phyloP scores from a whole-genome alignment of 1,140 invertebrate species.

The Harpegnathos saltator region DNA sequence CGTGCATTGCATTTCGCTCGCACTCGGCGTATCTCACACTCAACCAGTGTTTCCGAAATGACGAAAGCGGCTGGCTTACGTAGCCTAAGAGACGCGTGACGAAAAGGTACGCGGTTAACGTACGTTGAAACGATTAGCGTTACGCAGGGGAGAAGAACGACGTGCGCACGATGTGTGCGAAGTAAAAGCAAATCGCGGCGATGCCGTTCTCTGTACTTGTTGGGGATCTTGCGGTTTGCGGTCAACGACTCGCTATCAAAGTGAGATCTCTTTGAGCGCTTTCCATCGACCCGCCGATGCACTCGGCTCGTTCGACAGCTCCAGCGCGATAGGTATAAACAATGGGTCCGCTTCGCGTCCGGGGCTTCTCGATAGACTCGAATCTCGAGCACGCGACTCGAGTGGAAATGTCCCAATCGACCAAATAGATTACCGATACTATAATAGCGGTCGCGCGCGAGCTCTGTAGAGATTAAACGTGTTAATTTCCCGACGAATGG shows the following conservation, averaged over 20 bases:
- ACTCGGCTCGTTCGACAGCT: conserved; percentile 27
- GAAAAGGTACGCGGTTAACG: not conserved
- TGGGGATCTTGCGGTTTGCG: conserved; percentile 57
- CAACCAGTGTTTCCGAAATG: too few species aligned
- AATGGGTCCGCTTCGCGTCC: conserved; percentile 37
- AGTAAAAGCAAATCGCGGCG: conserved; percentile 4
- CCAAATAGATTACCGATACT: conserved; percentile 64
- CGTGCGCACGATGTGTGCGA: not conserved
- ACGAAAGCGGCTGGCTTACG: too few species aligned
- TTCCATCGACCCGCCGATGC: conserved; percentile 48
- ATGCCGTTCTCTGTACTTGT: not conserved
- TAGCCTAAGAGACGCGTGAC: not conserved
- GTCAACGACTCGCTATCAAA: conserved; percentile 62
- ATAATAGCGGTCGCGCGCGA: conserved; percentile 48
- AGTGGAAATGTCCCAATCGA: conserved; percentile 57
- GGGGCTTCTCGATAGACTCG: conserved; percentile 47
- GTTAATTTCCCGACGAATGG: conserved; percentile 51
- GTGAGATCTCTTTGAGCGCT: conserved; percentile 65
- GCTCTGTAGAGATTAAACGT: conserved; percentile 38
- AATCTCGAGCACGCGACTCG: not conserved
- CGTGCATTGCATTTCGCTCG: too few species aligned
- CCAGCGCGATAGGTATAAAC: conserved; percentile 41
- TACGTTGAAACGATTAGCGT: not conserved
- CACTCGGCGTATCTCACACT: too few species aligned
- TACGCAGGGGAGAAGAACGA: not conserved